Evolutionary conservation across 2,797 vertebrate genomes (phyloP).

Genomic region (Molossus alvarezi): DNA sequence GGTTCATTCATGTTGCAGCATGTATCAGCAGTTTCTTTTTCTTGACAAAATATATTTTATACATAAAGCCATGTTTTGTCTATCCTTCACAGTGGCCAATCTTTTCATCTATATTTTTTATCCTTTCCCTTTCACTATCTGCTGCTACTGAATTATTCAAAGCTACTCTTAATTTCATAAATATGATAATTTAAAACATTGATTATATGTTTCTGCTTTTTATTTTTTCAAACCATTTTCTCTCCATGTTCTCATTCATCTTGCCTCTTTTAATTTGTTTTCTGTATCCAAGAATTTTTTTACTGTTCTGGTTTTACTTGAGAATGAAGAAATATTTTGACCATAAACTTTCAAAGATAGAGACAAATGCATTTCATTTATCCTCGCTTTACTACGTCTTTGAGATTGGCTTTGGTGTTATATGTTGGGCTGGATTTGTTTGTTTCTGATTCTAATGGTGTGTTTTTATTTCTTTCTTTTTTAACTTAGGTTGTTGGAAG

Average conservation of each 20-base stretch:
- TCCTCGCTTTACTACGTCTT: conserved; percentile 35
- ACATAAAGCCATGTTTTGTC: not conserved
- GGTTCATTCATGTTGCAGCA: not conserved
- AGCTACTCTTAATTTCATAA: conserved; percentile 59
- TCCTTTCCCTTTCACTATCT: not conserved
- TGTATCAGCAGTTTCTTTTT: conserved; percentile 23
- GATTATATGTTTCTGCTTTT: conserved; percentile 33
- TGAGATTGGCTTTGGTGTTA: conserved; percentile 21
- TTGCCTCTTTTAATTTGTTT: conserved; percentile 53
- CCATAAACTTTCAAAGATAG: conserved; percentile 34
- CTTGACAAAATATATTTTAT: not conserved
- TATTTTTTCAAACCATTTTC: conserved; percentile 33
- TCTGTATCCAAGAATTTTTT: not conserved
- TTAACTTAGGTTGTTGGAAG: conserved; percentile 96
- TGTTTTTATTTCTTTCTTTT: conserved; percentile 68
- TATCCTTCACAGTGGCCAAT: not conserved
- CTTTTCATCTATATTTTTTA: conserved; percentile 58
- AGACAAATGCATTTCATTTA: conserved; percentile 51
- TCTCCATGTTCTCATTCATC: conserved; percentile 8
- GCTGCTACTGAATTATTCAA: conserved; percentile 43
- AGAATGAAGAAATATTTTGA: not conserved
- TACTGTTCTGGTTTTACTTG: conserved; percentile 29
- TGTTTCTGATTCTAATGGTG: conserved; percentile 58
- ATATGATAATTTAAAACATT: conserved; percentile 47
- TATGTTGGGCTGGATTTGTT: not conserved